Base-by-base conservation (phyloP, 1,140 invertebrate genomes). In the Hesperophylax magnus region DNA sequence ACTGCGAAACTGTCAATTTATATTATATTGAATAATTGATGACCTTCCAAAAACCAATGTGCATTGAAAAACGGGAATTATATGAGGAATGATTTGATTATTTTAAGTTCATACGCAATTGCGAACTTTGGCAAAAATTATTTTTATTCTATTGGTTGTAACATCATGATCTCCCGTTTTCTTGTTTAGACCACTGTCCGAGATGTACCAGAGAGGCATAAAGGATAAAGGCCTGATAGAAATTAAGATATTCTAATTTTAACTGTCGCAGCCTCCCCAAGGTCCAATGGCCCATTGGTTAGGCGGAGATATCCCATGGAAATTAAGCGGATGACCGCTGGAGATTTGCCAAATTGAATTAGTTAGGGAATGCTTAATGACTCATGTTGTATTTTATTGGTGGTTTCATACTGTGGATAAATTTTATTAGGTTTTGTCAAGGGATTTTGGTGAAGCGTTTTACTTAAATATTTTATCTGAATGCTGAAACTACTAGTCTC, bases 181-280 rank as follows among this genome's bases (percentile, higher is more conserved):
- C n/a, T 24, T 20, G 20, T 61, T 61, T 0, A 61, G 27, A 27
- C 24, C 27, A 67, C 22, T 67, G 63, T 22, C 17, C 63, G 22
- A 67, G 63, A 67, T 27, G 27, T 61, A 67, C 31, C 14, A 8
- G 1, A 1, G 11, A 14, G 17, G 27, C 27, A 31, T 39, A 34
- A 34, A 67, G 63, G 22, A 67, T 67, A 27, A 53, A 47, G 47
- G 69, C 8, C 47, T 61, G 82, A 83, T 83, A 81, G 69, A 83
- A 83, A 83, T 83, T 83, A 83, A 83, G 82, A 83, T 83, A 83
- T 83, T 83, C 82, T 83, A 83, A 83, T 83, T 83, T 83, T 83
- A 83, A 83, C 74, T 63, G 82, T 60, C 61, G n/a, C 69, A 76
- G 47, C 60, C 77, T 77, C 53, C 74, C 52, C 53, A 47, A 61